phyloP scores from a whole-genome alignment of 1,140 invertebrate species.

The Polypedilum vanderplanki region DNA sequence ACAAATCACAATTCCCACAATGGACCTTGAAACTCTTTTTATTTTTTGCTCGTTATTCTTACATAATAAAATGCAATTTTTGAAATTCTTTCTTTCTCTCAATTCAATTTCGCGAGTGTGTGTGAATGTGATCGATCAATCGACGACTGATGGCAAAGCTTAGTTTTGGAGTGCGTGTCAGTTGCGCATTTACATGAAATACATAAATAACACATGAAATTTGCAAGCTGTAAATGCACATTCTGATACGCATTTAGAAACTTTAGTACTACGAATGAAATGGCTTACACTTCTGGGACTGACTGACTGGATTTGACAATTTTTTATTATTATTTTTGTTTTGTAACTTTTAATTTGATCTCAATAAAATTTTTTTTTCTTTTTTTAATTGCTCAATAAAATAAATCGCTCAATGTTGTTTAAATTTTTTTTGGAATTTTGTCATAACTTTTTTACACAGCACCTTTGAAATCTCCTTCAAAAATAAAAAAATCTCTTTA shows the following conservation, averaged over 20 bases:
- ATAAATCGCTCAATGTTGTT: too few species aligned
- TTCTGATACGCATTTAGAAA: constrained; percentile 21
- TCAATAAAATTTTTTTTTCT: too few species aligned
- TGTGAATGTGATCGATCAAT: not conserved
- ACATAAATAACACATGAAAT: not conserved
- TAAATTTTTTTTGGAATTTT: too few species aligned
- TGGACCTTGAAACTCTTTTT: constrained; percentile 11
- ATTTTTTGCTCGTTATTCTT: not conserved
- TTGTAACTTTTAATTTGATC: too few species aligned
- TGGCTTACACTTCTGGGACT: too few species aligned
- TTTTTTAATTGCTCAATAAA: too few species aligned
- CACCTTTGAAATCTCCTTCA: too few species aligned
- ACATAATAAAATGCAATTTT: too few species aligned
- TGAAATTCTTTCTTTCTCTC: not conserved
- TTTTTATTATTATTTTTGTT: too few species aligned
- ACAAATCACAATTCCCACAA: not conserved
- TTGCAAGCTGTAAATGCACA: constrained; percentile 24
- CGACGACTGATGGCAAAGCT: not conserved
- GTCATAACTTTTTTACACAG: too few species aligned
- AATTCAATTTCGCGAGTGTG: not conserved
- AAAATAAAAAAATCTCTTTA: too few species aligned
- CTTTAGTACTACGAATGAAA: not conserved
- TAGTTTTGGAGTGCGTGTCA: constrained; percentile 27
- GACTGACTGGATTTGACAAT: too few species aligned
- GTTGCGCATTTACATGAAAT: constrained; percentile 28